These are phyloP conservation scores for Eriosoma lanigerum DNA, from an alignment of 1,140 invertebrate genomes.

Conservation along the genomic window DNA sequence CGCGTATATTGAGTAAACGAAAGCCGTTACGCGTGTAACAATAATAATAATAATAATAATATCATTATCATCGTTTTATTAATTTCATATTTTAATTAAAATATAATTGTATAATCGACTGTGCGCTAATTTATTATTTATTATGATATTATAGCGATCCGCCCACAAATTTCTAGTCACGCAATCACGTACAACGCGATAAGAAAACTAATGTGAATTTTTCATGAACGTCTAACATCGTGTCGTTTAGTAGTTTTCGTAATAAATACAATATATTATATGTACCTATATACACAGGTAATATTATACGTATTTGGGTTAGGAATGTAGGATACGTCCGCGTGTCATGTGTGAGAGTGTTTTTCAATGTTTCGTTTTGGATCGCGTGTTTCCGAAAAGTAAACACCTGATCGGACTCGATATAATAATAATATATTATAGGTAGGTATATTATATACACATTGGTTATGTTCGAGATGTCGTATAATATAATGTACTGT, in stretches of 20 bases:
- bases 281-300: no score
- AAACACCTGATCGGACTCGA: not conserved
- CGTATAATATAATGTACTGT: no score
- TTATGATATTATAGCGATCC: not conserved
- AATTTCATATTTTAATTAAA: no score
- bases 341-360: not conserved
- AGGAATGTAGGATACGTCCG: no score
- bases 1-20: not conserved
- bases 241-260: no score
- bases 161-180: no score
- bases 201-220: no score
- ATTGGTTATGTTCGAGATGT: not conserved
- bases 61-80: no score
- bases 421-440: not conserved
- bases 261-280: not conserved
- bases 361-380: slow-evolving; percentile 23
- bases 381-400: not conserved
- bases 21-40: not conserved
- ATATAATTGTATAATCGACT: no score
- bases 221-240: no score
- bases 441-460: not conserved
- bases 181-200: no score
- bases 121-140: not conserved
- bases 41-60: no score
- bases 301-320: not conserved